These are phyloP conservation scores for Laspeyria flexula DNA, from an alignment of 2,888 invertebrate genomes.

Conservation along the genomic window DNA sequence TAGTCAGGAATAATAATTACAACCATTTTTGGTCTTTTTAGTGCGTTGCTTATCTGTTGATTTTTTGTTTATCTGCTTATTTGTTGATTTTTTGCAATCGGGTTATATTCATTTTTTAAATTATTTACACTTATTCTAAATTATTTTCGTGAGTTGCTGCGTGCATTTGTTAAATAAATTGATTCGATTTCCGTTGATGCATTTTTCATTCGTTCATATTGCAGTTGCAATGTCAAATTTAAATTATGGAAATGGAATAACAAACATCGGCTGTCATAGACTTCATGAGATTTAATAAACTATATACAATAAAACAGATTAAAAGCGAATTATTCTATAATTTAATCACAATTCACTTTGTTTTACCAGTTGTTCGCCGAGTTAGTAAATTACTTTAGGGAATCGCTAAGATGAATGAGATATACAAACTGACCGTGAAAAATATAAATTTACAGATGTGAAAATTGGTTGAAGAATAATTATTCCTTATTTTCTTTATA, in stretches of 20 bases:
- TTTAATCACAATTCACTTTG: constrained; percentile 53
- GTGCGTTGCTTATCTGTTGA: too few relatives aligned
- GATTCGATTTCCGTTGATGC: too few relatives aligned
- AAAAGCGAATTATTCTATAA: constrained; percentile 44
- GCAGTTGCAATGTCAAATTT: too few relatives aligned
- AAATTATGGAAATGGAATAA: background rate
- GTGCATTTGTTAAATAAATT: too few relatives aligned
- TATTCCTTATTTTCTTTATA: constrained; percentile 25
- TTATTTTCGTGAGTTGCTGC: too few relatives aligned
- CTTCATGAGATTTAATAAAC: constrained; percentile 15
- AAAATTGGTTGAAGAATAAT: constrained; percentile 39
- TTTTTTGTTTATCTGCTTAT: too few relatives aligned
- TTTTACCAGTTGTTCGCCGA: constrained; percentile 57
- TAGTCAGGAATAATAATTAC: too few relatives aligned
- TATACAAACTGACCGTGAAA: constrained; percentile 53
- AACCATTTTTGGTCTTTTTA: too few relatives aligned
- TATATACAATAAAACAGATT: constrained; percentile 46
- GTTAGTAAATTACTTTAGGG: constrained; percentile 62
- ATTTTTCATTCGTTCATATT: too few relatives aligned
- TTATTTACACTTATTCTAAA: too few relatives aligned
- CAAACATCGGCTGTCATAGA: constrained; percentile 9
- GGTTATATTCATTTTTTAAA: too few relatives aligned
- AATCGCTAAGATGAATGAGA: constrained; percentile 57
- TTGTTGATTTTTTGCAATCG: too few relatives aligned
- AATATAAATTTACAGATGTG: constrained; percentile 47